Percentiles rank a stretch among this genome's conserved stretches.
phyloP scores from a whole-genome alignment of 2,888 invertebrate species.

The Drosophila rellima region DNA sequence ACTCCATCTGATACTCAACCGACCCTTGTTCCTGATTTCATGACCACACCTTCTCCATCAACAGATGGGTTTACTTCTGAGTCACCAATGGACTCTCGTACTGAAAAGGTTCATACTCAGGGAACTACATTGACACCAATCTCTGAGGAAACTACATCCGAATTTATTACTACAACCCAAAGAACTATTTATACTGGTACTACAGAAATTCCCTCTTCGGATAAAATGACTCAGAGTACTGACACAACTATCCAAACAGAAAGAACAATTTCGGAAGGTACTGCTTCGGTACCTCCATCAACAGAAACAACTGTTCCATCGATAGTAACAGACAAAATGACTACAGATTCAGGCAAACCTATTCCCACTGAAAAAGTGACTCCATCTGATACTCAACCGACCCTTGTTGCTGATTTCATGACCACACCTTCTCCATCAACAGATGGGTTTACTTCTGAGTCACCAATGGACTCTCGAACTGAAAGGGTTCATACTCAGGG shows the following conservation, averaged over 20 bases:
- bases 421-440: too few species aligned
- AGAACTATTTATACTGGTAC: neutral
- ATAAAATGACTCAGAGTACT: neutral
- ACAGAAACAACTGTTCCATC: neutral
- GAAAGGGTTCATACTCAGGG: too few species aligned
- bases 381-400: neutral
- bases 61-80: too few species aligned
- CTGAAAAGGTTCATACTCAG: neutral
- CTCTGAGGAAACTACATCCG: neutral
- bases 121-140: neutral
- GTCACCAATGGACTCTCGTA: too few species aligned
- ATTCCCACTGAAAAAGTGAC: neutral
- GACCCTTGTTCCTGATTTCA: too few species aligned
- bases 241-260: neutral
- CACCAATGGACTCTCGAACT: too few species aligned
- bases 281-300: neutral
- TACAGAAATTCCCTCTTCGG: neutral
- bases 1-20: too few species aligned
- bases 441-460: too few species aligned
- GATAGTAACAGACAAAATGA: neutral
- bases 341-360: neutral
- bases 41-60: too few species aligned
- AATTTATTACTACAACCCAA: neutral
- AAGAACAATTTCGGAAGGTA: neutral
- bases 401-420: neutral